Base-by-base conservation (phyloP, 53 echinoderm and acorn worm genomes). In the Stichopus horrens region DNA sequence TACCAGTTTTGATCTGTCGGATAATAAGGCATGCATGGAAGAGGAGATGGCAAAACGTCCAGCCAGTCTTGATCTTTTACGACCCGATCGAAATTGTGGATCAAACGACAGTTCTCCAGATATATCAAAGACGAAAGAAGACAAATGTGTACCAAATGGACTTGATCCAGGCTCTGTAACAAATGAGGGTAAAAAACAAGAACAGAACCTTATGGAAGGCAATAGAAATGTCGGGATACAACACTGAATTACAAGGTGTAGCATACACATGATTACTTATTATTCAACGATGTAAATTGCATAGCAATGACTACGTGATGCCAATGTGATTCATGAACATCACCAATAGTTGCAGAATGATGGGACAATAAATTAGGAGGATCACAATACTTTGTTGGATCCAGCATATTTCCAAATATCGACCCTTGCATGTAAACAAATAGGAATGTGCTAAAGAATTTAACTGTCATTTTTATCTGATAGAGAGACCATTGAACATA, bases 81-180 rank as follows among this genome's bases (percentile, higher is more conserved):
- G 86, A 7, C 76, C 89, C 56, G 89, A 92, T 57, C 58, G 79
- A 18, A 92, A 89, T 55, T 85, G 86, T 55, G 86, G 89, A 11
- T 92, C 92, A 21, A 76, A 89, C 52, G 77, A 86, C 54, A 92
- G 89, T 79, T 92, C 92, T 57, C 92, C 92, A 4, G 92, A 92
- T 79, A 55, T 55, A 11, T 19, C 85, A 22, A 18, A 59, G 9
- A 37, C 37, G 37, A 85, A 67, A 7, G 85, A 67, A 11, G 67
- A 85, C 53, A 85, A 66, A 85, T 85, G 85, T 67, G 37, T 85
- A 52, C 85, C 57, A 67, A 85, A 85, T 21, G 85, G 85, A 7
- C 20, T 85, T 21, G 85, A 85, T 37, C n/a, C 68, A 9, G 52
- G 67, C 14, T 19, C 68, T 52, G 52, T 66, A 1, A 37, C 66